phyloP scores from a whole-genome alignment of 2,797 vertebrate species.

The Acanthiza pusilla region DNA sequence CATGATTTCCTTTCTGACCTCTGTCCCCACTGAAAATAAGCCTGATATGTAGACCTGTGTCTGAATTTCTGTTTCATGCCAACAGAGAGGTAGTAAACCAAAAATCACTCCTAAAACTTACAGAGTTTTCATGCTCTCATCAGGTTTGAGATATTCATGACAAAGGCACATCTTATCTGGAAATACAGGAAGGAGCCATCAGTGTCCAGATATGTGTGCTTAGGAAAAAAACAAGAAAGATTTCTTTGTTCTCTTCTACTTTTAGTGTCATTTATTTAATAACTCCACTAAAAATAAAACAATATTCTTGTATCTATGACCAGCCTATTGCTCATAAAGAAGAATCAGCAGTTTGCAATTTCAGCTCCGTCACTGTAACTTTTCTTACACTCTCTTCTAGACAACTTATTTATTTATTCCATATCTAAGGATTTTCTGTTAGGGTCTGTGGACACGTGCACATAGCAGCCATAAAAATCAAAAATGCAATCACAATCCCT shows the following conservation, averaged over 20 bases:
- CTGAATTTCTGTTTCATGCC: neutral
- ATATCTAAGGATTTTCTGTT: neutral
- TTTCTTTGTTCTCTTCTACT: neutral
- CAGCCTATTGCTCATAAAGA: neutral
- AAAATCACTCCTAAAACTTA: neutral
- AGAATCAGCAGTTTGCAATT: neutral
- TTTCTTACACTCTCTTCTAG: neutral
- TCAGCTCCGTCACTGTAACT: slow-evolving; percentile 13
- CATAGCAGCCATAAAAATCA: slow-evolving; percentile 2
- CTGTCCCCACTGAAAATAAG: neutral
- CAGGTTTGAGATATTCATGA: neutral
- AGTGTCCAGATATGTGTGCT: neutral
- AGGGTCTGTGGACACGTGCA: neutral
- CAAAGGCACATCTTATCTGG: neutral
- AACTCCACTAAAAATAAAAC: neutral
- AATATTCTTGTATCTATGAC: neutral
- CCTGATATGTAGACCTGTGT: neutral
- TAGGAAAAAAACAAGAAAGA: neutral
- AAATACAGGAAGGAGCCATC: neutral
- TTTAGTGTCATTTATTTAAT: neutral
- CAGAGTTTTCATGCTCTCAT: neutral
- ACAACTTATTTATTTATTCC: neutral
- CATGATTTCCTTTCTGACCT: neutral
- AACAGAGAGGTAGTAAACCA: neutral
- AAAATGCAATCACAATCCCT: neutral